These are phyloP conservation scores for Pempheris klunzingeri DNA, from an alignment of 2,797 vertebrate species.

Conservation along the genomic window DNA sequence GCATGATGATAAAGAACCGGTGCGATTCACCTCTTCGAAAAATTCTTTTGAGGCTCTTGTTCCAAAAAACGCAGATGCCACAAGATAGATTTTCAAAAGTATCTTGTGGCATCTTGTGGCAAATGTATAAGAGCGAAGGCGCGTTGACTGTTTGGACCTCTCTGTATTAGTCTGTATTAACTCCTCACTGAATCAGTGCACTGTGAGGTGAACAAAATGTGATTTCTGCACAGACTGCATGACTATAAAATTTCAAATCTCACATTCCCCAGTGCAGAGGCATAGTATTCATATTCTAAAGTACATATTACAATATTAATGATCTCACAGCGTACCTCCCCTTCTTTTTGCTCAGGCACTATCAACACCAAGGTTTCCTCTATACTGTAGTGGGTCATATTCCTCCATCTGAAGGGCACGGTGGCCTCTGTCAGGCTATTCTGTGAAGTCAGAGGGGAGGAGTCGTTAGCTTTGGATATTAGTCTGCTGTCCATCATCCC, in stretches of 20 bases:
- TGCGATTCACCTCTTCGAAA: conserved; percentile 1
- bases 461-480: conserved; percentile 75
- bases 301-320: conserved; percentile 46
- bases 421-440: conserved; percentile 64
- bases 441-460: conserved; percentile 72
- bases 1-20: neutral
- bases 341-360: conserved; percentile 2
- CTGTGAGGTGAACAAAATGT: neutral
- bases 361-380: neutral
- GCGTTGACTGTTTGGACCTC: neutral
- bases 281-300: conserved; percentile 44
- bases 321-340: conserved; percentile 2
- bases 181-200: conserved; percentile 5
- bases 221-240: neutral
- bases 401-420: conserved; percentile 67
- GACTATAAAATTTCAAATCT: neutral
- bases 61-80: conserved; percentile 7
- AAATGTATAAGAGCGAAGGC: too few species aligned
- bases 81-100: neutral
- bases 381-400: conserved; percentile 35
- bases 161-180: neutral
- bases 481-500: conserved; percentile 78
- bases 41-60: conserved; percentile 11
- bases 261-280: neutral
- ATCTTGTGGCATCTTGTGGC: too few species aligned